Base-by-base conservation (phyloP, 2,113 vertebrate species). In the Sterrhoptilus dennistouni region DNA sequence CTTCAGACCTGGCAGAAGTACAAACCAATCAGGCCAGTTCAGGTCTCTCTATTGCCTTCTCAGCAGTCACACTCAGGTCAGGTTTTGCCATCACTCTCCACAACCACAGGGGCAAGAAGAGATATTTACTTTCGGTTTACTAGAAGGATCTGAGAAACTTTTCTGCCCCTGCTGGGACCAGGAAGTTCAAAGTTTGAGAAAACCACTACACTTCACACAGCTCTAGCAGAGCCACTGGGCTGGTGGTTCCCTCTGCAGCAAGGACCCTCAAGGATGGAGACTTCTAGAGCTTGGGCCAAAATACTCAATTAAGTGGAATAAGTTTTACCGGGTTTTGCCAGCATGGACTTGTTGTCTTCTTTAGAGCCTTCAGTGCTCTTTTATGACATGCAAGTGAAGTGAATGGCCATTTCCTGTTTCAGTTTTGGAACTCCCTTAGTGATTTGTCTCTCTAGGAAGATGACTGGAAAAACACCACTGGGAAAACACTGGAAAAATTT, bases 1-100 rank as follows among this genome's bases (percentile, higher is more conserved):
- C 79, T 90, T 69, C 89, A 89, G 72, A 56, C 17, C 71, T 83
- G 83, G 80, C 86, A 92, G 80, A 89, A 70, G 35, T 23, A 44
- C 83, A 92, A 83, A 81, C 47, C 1, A 0, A 92, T 63, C 3
- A 4, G 75, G 28, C 40, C 78, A 91, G 69, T 44, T 81, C 76
- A 84, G 72, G 35, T 81, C 42, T 90, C 61, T 69, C 52, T 80
- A 23, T 35, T 78, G 72, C 64, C 56, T 74, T 83, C 47, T 71
- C 13, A 18, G 54, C 5, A 8, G 66, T 83, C 80, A 87, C 22
- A 56, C 27, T 83, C 44, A 36, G 80, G 80, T 87, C 72, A 83
- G 72, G 64, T 66, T 93, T 95, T 63, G 65, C 68, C 56, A 52
- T 78, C 2, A 1, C 29, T 66, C 68, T 78, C 83, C 80, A 78